Conservation (phyloP, 2,888 invertebrate genomes). For the Harpalus rubripes region DNA sequence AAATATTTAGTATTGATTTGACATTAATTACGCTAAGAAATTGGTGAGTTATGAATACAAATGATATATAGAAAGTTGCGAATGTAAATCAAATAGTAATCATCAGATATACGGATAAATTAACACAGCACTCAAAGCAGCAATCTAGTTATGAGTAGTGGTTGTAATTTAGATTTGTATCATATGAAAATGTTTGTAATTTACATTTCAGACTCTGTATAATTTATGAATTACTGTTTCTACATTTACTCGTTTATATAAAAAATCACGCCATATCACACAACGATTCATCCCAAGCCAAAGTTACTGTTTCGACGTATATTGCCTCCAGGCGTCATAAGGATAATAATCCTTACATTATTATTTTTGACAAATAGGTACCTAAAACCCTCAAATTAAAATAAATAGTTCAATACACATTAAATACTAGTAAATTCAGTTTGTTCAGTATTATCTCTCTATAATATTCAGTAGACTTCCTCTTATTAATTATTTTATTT, state of each 20-base stretch:
- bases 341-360: too few species aligned
- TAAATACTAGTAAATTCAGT: too few species aligned
- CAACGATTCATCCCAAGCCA: background rate
- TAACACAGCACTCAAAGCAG: background rate
- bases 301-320: too few species aligned
- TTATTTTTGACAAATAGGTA: too few species aligned
- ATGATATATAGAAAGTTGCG: background rate
- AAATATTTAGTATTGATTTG: slow-evolving; percentile 41
- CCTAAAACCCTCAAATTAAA: too few species aligned
- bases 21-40: slow-evolving; percentile 20
- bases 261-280: background rate
- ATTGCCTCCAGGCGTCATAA: too few species aligned
- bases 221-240: background rate
- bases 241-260: background rate
- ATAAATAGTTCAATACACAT: too few species aligned
- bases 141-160: background rate
- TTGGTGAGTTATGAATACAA: background rate
- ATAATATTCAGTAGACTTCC: too few species aligned
- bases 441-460: too few species aligned
- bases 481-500: too few species aligned
- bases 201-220: background rate
- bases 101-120: background rate
- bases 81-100: slow-evolving; percentile 1
- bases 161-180: background rate
- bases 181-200: background rate